A percentile compares a stretch with the other conserved stretches of the same genome.
phyloP scores from a whole-genome alignment of 2,888 invertebrate genomes.

The Rhamphomyia laevipes region DNA sequence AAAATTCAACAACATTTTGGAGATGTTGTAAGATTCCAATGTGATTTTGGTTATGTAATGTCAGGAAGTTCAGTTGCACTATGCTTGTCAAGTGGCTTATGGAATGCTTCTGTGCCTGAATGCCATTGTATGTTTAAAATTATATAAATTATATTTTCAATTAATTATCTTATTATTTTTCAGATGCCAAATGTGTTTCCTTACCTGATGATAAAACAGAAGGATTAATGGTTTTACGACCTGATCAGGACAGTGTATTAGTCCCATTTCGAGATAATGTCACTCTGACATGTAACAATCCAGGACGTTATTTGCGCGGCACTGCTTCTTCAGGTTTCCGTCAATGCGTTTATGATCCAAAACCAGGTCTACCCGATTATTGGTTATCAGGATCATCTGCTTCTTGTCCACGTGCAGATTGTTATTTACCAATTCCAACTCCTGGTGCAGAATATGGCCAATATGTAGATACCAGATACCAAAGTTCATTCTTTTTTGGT shows the following conservation, averaged over 20 bases:
- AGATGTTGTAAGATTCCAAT: slow-evolving; percentile 81
- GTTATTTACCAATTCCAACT: slow-evolving; percentile 81
- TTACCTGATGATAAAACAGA: slow-evolving; percentile 81
- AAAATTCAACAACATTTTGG: slow-evolving; percentile 78
- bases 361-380: slow-evolving; percentile 77
- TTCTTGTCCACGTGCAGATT: slow-evolving; percentile 78
- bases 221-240: slow-evolving; percentile 64
- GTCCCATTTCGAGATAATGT: slow-evolving; percentile 86
- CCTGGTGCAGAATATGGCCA: slow-evolving; percentile 91
- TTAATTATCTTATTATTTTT: neutral
- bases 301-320: slow-evolving; percentile 65
- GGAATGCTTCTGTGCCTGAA: slow-evolving; percentile 89
- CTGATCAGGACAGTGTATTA: slow-evolving; percentile 70
- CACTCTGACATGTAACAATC: slow-evolving; percentile 66
- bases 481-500: slow-evolving; percentile 90
- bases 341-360: slow-evolving; percentile 93
- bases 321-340: slow-evolving; percentile 77
- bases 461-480: slow-evolving; percentile 76
- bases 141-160: neutral
- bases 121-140: slow-evolving; percentile 68
- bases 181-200: slow-evolving; percentile 83
- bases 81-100: slow-evolving; percentile 80
- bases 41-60: slow-evolving; percentile 89
- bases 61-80: slow-evolving; percentile 73
- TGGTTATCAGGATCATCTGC: slow-evolving; percentile 82